Evolutionary conservation across 1,140 invertebrate genomes (phyloP).

Genomic region (Hycleus phaleratus): DNA sequence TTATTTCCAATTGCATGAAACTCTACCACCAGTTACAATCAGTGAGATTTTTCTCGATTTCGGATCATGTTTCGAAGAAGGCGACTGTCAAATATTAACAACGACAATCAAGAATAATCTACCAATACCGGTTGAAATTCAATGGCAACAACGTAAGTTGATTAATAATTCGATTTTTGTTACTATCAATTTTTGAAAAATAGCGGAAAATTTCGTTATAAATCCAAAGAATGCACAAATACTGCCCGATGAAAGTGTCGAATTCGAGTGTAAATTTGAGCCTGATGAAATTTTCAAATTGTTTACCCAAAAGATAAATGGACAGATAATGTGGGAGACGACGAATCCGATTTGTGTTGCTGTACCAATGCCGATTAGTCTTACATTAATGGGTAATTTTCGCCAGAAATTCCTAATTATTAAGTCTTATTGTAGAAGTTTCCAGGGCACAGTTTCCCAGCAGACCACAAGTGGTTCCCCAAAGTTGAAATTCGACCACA

Average conservation of each 20-base stretch:
- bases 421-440: neutral
- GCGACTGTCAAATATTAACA: conserved; percentile 2
- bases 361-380: conserved; percentile 10
- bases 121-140: conserved; percentile 6
- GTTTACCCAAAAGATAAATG: conserved; percentile 13
- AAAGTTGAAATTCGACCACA: conserved; percentile 21
- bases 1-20: neutral
- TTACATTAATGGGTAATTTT: conserved; percentile 7
- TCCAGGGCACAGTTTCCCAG: conserved; percentile 28
- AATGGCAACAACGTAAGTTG: conserved; percentile 7
- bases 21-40: conserved; percentile 19
- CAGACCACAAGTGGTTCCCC: conserved; percentile 27
- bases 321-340: conserved; percentile 14
- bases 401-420: neutral
- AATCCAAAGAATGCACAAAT: conserved; percentile 17
- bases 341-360: neutral
- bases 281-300: conserved; percentile 12
- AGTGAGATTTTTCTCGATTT: conserved; percentile 24
- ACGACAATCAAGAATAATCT: conserved; percentile 21
- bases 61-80: conserved; percentile 10
- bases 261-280: conserved; percentile 24
- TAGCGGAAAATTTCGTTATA: conserved; percentile 14
- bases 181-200: too few relatives aligned
- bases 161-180: too few relatives aligned
- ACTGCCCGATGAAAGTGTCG: conserved; percentile 6